Conservation (phyloP, 2,888 invertebrate species). For the Athalia circularis region DNA sequence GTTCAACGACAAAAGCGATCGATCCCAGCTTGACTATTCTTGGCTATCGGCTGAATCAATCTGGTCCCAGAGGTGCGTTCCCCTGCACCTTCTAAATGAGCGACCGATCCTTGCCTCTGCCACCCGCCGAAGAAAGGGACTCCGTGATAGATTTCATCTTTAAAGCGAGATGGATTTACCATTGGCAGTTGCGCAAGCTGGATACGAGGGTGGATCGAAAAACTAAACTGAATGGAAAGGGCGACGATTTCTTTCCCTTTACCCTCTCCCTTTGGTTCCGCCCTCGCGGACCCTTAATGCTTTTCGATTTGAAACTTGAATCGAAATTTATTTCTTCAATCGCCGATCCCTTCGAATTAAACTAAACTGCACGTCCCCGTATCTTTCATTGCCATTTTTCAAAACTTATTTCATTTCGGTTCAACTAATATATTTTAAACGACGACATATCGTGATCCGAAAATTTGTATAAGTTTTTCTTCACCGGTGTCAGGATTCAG, state of each 20-base stretch:
- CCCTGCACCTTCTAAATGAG: conserved; percentile 54
- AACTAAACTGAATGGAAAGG: conserved; percentile 43
- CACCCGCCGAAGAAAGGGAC: conserved; percentile 53
- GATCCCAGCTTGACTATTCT: conserved; percentile 43
- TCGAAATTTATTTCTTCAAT: conserved; percentile 44
- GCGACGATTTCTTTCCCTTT: conserved; percentile 39
- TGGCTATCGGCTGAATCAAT: conserved; percentile 42
- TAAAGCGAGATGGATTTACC: conserved; percentile 61
- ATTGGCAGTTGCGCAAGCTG: conserved; percentile 41
- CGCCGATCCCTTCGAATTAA: conserved; percentile 37
- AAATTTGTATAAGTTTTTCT: no score
- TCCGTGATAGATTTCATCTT: conserved; percentile 62
- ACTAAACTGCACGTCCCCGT: conserved; percentile 6
- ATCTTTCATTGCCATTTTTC: background rate
- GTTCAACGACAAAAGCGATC: conserved; percentile 38
- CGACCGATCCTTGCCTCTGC: conserved; percentile 55
- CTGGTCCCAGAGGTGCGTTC: conserved; percentile 43
- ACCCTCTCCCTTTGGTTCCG: background rate
- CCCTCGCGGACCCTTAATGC: conserved; percentile 22
- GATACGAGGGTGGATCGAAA: conserved; percentile 40
- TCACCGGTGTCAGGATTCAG: no score
- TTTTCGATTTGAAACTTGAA: conserved; percentile 42
- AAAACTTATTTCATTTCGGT: background rate
- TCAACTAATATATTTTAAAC: background rate
- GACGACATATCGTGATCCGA: no score